Conservation (phyloP, 2,888 invertebrate species). For the Diabrotica balteata region DNA sequence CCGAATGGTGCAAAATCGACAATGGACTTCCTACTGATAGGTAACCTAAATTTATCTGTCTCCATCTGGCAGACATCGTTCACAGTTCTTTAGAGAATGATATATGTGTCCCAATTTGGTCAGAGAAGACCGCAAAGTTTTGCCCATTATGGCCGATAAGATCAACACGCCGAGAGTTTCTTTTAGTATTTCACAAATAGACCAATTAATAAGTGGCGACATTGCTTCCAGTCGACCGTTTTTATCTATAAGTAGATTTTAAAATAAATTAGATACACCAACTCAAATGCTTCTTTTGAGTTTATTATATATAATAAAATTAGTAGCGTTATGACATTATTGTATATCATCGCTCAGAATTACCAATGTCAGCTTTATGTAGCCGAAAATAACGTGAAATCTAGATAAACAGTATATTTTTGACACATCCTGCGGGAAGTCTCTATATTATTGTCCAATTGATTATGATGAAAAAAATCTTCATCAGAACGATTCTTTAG, state of each 20-base stretch:
- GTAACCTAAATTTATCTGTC: constrained; percentile 47
- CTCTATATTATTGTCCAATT: too few species aligned
- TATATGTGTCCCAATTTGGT: constrained; percentile 44
- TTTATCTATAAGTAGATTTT: background rate
- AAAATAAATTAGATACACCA: too few species aligned
- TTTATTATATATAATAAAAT: too few species aligned
- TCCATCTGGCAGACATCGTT: constrained; percentile 47
- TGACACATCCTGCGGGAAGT: too few species aligned
- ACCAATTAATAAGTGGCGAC: constrained; percentile 31
- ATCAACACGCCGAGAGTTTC: background rate
- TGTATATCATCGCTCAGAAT: too few species aligned
- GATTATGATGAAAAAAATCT: too few species aligned
- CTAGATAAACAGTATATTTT: too few species aligned
- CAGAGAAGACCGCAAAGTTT: constrained; percentile 43
- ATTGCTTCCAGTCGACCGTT: constrained; percentile 5
- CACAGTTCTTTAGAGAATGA: constrained; percentile 39
- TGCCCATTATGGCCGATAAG: constrained; percentile 40
- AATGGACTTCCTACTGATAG: constrained; percentile 42
- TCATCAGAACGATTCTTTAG: too few species aligned
- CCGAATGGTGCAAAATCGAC: constrained; percentile 45
- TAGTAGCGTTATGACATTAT: too few species aligned
- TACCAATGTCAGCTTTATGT: too few species aligned
- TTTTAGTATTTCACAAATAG: constrained; percentile 25
- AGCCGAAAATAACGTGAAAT: too few species aligned
- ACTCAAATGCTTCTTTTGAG: too few species aligned